Evolutionary conservation across 2,113 vertebrate genomes (phyloP).

Genomic region (Picathartes gymnocephalus): DNA sequence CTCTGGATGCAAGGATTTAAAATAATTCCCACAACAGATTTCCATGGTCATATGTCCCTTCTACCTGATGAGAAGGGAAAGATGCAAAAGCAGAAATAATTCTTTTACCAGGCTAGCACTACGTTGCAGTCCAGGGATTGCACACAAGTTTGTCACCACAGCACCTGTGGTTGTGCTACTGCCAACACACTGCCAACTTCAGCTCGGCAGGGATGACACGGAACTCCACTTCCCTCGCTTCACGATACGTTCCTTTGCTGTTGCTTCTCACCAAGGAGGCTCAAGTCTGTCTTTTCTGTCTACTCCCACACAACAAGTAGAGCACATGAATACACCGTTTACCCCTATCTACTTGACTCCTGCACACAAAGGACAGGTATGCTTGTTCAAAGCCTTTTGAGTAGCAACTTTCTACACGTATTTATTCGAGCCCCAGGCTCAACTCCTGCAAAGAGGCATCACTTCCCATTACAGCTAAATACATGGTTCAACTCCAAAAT

Average conservation of each 20-base stretch:
- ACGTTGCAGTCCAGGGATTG: rapidly evolving
- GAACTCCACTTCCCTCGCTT: not conserved
- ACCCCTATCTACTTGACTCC: not conserved
- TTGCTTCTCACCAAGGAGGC: not conserved
- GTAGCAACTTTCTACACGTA: not conserved
- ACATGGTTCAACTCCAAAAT: not conserved
- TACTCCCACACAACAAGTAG: not conserved
- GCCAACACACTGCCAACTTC: rapidly evolving
- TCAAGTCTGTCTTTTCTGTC: not conserved
- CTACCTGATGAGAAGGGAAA: not conserved
- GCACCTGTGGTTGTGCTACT: not conserved
- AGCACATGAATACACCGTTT: not conserved
- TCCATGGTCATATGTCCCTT: rapidly evolving
- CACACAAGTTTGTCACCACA: not conserved
- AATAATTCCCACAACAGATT: not conserved
- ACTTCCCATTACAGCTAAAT: not conserved
- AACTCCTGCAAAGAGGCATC: not conserved
- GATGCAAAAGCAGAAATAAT: not conserved
- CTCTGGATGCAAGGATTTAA: not conserved
- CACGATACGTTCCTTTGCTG: rapidly evolving
- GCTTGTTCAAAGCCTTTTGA: not conserved
- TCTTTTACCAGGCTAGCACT: not conserved
- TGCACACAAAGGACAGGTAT: not conserved
- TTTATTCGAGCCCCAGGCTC: not conserved
- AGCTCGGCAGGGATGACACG: not conserved